Percentiles rank a stretch among this genome's conserved stretches.
phyloP scores from a whole-genome alignment of 2,888 invertebrate species.

The Oxyteleia sp. region DNA sequence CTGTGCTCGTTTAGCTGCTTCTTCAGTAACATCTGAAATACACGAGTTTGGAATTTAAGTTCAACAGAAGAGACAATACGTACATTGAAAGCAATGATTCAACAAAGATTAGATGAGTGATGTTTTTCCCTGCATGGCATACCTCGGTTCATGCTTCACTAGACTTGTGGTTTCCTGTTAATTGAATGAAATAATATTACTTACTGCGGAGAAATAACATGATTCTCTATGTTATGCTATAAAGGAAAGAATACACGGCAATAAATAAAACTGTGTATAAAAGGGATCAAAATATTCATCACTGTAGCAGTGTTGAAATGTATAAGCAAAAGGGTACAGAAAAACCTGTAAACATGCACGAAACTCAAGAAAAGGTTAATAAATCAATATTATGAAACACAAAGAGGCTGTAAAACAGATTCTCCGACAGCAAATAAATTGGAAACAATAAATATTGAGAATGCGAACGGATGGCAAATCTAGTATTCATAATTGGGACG shows the following conservation, averaged over 20 bases:
- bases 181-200: slow-evolving; percentile 85
- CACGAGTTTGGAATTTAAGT: slow-evolving; percentile 67
- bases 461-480: slow-evolving; percentile 24
- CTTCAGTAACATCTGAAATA: slow-evolving; percentile 86
- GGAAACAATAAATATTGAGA: slow-evolving; percentile 33
- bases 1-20: slow-evolving; percentile 85
- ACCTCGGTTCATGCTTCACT: slow-evolving; percentile 87
- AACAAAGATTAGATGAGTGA: slow-evolving; percentile 87
- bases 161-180: slow-evolving; percentile 86
- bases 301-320: slow-evolving; percentile 72
- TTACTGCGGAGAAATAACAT: slow-evolving; percentile 83
- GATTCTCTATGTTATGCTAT: slow-evolving; percentile 79
- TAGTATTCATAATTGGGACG: slow-evolving; percentile 28
- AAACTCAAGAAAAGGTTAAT: slow-evolving; percentile 80
- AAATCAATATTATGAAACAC: slow-evolving; percentile 57
- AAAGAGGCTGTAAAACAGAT: slow-evolving; percentile 53
- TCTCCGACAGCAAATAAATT: slow-evolving; percentile 61
- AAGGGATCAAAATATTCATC: slow-evolving; percentile 70
- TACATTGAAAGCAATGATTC: slow-evolving; percentile 87
- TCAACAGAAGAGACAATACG: slow-evolving; percentile 59
- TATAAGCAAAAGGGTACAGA: slow-evolving; percentile 80
- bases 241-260: too few species aligned
- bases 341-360: slow-evolving; percentile 86
- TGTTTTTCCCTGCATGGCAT: slow-evolving; percentile 87
- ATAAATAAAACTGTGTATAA: slow-evolving; percentile 76